A percentile compares a stretch with the other conserved stretches of the same genome.
phyloP scores from a whole-genome alignment of 2,113 vertebrate genomes.

The Lontra canadensis region DNA sequence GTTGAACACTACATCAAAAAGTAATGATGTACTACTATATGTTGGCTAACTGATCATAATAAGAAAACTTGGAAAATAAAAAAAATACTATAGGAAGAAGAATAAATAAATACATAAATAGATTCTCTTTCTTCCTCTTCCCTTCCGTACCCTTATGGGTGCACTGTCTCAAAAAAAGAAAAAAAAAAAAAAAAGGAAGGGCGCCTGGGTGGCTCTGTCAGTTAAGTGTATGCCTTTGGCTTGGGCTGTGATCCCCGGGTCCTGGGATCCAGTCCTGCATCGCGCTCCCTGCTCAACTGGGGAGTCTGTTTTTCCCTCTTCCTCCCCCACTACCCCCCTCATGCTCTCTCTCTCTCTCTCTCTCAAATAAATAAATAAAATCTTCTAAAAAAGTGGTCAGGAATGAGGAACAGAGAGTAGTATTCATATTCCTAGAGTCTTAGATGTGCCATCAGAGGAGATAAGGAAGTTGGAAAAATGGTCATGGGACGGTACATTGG shows the following conservation, averaged over 20 bases:
- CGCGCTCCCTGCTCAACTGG: neutral
- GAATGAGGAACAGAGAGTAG: neutral
- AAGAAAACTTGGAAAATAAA: no score
- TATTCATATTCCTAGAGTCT: neutral
- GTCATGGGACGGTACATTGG: neutral
- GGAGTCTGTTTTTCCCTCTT: neutral
- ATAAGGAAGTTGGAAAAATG: neutral
- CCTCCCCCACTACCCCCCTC: neutral
- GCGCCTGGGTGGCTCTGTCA: no score
- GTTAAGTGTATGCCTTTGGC: no score
- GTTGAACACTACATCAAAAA: no score
- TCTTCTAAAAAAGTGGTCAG: neutral
- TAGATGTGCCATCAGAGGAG: neutral
- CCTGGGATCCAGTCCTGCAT: no score
- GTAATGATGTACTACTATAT: no score
- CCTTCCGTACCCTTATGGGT: neutral
- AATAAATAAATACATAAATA: no score
- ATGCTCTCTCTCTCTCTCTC: neutral
- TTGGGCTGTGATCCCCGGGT: neutral
- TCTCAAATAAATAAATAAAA: neutral
- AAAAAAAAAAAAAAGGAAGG: no score
- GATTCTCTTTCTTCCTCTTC: neutral
- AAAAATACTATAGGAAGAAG: no score
- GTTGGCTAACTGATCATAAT: no score
- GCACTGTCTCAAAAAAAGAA: neutral